Base-by-base conservation (phyloP, 2,888 invertebrate species). In the Caenorhabditis wallacei region DNA sequence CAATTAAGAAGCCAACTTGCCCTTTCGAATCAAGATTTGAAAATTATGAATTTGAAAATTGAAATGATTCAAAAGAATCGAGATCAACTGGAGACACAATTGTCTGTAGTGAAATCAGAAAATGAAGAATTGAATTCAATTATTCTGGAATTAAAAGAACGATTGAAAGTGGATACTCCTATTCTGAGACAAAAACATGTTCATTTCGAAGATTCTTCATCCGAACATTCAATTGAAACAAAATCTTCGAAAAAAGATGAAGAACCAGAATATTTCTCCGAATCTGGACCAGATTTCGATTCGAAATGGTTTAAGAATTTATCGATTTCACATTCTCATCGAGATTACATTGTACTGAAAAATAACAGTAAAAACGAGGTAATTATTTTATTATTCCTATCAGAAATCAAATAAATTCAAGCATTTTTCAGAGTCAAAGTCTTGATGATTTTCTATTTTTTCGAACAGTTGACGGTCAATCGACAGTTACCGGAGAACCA, bases 401-500 rank as follows among this genome's bases (percentile, higher is more conserved):
- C n/a, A n/a, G n/a, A n/a, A n/a, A 18, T 22, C 22, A 35, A 1
- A 20, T 1, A 2, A 26, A 54, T 26, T 40, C 13, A 4, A 16
- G 24, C n/a, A 16, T 5, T 57, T 63, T 63, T 22, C 43, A 72
- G 72, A n/a, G 46, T n/a, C 40, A 54, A 40, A 54, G 63, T 40
- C 53, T 72, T 20, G 72, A 72, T 20, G 72, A 72, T 26, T 72
- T 53, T 43, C 10, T 72, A 0, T 43, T 72, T 18, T 35, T 20
- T 11, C 40, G 72, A 24, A 54, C 24, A 20, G 54, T 72, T 7
- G 72, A 72, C 26, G 72, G 72, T 10, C 16, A 13, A 8, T 18
- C 11, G 5, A 54, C 43, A 10, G 59, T 72, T 0, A 37, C 37
- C 16, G 63, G 53, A 8, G 40, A 26, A 3, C 72, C 72, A 13